These are phyloP conservation scores for Haemorhous mexicanus DNA, from an alignment of 2,113 vertebrate genomes.

Conservation along the genomic window DNA sequence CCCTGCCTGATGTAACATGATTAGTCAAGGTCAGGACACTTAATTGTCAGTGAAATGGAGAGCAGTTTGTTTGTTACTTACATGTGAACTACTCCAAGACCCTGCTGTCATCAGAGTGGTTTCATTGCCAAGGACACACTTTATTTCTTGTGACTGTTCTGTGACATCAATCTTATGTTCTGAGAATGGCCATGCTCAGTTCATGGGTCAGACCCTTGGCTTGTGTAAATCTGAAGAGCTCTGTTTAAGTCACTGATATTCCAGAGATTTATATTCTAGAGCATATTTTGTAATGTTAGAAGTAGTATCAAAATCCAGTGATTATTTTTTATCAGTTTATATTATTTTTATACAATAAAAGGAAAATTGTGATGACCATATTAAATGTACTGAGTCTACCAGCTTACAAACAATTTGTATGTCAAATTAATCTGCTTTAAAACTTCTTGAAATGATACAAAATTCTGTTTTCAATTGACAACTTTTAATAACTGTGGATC, in stretches of 20 bases:
- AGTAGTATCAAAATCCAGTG: not conserved
- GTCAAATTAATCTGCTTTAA: not conserved
- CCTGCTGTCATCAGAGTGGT: conserved; percentile 1
- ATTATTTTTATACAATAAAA: not conserved
- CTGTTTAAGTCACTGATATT: not conserved
- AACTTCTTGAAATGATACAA: not conserved
- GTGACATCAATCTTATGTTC: not conserved
- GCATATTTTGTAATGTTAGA: not conserved
- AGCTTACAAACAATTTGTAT: not conserved
- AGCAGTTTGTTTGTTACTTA: conserved; percentile 4
- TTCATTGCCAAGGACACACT: conserved; percentile 10
- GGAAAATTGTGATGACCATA: not conserved
- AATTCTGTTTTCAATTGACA: not conserved
- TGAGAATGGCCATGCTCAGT: not conserved
- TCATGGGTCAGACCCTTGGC: not conserved
- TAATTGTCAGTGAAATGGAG: conserved; percentile 22
- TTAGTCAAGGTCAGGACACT: not conserved
- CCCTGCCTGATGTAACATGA: not conserved
- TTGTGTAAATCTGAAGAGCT: not conserved
- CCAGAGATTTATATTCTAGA: not conserved
- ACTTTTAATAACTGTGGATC: not conserved
- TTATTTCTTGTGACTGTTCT: not conserved
- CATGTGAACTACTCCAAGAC: not conserved
- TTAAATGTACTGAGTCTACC: not conserved
- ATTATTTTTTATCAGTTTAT: not conserved